Conservation (phyloP, 1,140 invertebrate species). For the Orius insidiosus region DNA sequence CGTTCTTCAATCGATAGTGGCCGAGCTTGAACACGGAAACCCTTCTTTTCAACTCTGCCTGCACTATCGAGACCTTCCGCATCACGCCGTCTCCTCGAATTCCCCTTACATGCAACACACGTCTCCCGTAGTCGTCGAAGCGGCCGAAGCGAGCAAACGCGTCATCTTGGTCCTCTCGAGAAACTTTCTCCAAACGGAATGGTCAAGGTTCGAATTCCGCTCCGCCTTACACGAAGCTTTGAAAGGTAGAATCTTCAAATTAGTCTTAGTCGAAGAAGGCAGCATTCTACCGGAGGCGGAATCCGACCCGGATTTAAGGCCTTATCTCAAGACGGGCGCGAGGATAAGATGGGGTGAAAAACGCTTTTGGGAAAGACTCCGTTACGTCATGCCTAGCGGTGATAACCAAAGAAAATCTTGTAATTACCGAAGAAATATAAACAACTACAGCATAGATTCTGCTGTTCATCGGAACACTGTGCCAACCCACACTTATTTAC, state of each 20-base stretch:
- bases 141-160: conserved; percentile 64
- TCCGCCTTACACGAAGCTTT: conserved; percentile 72
- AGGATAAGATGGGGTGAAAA: conserved; percentile 75
- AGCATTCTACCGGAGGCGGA: conserved; percentile 59
- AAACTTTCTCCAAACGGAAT: conserved; percentile 72
- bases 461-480: conserved; percentile 29
- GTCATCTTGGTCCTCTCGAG: conserved; percentile 64
- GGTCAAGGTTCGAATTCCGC: conserved; percentile 66
- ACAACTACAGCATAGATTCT: conserved; percentile 54
- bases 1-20: conserved; percentile 62
- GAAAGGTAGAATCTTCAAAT: conserved; percentile 60
- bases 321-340: conserved; percentile 70
- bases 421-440: conserved; percentile 47
- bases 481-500: conserved; percentile 27
- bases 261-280: conserved; percentile 73
- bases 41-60: conserved; percentile 65
- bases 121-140: conserved; percentile 61
- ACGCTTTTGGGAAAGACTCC: conserved; percentile 78
- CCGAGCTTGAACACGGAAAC: conserved; percentile 62
- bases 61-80: conserved; percentile 63
- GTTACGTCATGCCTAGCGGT: conserved; percentile 66
- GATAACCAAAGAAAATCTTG: conserved; percentile 34
- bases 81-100: conserved; percentile 28
- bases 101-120: conserved; percentile 47
- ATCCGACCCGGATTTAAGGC: conserved; percentile 67